phyloP scores from a whole-genome alignment of 2,888 invertebrate species.

The Aphodius granarius region DNA sequence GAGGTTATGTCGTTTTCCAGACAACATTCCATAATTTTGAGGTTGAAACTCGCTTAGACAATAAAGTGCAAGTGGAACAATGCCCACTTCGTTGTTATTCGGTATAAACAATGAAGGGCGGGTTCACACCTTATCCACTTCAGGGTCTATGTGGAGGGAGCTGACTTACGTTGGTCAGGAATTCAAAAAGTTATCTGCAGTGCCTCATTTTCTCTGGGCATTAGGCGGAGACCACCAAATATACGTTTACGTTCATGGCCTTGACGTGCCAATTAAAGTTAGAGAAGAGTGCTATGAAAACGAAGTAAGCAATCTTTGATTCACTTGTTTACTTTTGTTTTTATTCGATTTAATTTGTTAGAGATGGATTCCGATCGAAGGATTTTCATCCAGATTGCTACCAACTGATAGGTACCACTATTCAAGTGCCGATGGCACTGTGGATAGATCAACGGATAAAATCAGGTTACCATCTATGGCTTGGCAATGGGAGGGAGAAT shows the following conservation, averaged over 20 bases:
- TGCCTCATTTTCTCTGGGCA: slow-evolving; percentile 88
- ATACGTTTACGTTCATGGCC: slow-evolving; percentile 86
- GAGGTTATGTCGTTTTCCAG: not conserved
- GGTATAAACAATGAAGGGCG: slow-evolving; percentile 87
- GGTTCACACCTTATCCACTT: slow-evolving; percentile 81
- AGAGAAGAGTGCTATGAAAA: slow-evolving; percentile 92
- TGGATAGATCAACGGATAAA: slow-evolving; percentile 76
- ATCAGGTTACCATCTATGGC: slow-evolving; percentile 90
- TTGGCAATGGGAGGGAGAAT: slow-evolving; percentile 97
- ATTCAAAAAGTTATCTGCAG: slow-evolving; percentile 85
- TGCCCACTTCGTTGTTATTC: slow-evolving; percentile 76
- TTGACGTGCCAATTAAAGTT: slow-evolving; percentile 88
- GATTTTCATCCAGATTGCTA: slow-evolving; percentile 79
- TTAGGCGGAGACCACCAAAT: slow-evolving; percentile 92
- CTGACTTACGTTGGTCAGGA: slow-evolving; percentile 84
- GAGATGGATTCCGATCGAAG: slow-evolving; percentile 89
- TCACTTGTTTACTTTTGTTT: not conserved
- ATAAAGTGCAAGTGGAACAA: slow-evolving; percentile 40
- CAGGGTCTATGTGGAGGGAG: slow-evolving; percentile 82
- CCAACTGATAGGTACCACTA: slow-evolving; percentile 88
- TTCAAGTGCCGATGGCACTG: slow-evolving; percentile 81
- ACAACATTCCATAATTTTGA: not conserved
- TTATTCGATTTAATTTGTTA: too few relatives aligned
- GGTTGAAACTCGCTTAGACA: not conserved
- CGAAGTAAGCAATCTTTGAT: slow-evolving; percentile 59